Base-by-base conservation (phyloP, 2,113 vertebrate species). In the Empidonax traillii region DNA sequence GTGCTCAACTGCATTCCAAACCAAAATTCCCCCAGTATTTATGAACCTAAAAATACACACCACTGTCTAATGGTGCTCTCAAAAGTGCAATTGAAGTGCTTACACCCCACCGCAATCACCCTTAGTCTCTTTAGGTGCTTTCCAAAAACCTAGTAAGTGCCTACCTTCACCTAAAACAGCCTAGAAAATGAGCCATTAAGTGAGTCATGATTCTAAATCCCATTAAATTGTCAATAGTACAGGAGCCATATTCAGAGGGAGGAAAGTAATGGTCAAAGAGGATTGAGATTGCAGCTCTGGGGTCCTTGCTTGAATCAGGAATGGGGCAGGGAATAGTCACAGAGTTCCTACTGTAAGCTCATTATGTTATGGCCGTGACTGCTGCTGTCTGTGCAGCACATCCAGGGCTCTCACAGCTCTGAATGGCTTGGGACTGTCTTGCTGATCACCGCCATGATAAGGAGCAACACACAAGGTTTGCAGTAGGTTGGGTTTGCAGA, bases 171-270 rank as follows among this genome's bases (percentile, higher is more conserved):
- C 65, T 41, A 47, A 52, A 91, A 31, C 6, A 82, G 15, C 35
- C 44, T 55, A 51, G 59, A 35, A 92, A 88, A 76, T n/a, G 21
- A 61, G 56, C 52, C 12, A 9, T 77, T 68, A 44, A 55, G 30
- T 67, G 35, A 63, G 28, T 44, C 25, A 59, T 58, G 33, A 91
- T 18, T 46, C 55, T 66, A 61, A 93, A 74, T 71, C 22, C 9
- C 67, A 56, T 33, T 21, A 67, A 63, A 85, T 19, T 0, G 0
- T 65, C 33, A 43, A 35, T 47, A 20, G 8, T 27, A 27, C 7
- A n/a, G 53, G 20, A 20, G 10, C 10, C 5, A 5, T 44, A n/a
- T n/a, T 44, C n/a, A 65, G 11, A 49, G 30, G 37, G 52, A 22
- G 30, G 68, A 33, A 89, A 82, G 33, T 21, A 56, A 52, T 9